Evolutionary conservation across 2,888 invertebrate species (phyloP), one percentile per base, ranked within the genome.

Genomic region (Ligdia adustata): DNA sequence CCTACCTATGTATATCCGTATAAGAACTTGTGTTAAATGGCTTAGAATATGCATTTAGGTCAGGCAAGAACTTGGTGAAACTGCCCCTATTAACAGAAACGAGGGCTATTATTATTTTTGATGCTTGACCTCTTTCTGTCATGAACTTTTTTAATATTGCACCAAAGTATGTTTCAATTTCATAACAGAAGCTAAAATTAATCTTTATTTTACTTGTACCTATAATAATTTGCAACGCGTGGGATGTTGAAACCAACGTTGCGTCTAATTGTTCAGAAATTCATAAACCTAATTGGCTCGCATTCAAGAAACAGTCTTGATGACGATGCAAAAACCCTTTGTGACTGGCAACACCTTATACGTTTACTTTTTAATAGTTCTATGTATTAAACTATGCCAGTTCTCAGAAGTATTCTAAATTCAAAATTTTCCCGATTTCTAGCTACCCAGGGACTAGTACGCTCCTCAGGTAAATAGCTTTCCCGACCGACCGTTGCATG

Each of bases 391-490:
- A 20, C 20, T n/a, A n/a, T n/a, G n/a, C n/a, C 20, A 3, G 20
- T 20, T 20, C 2, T 22, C 7, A 22, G 7, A n/a, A 4, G 14
- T 27, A 7, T 45, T 52, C 55, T 56, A 56, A 56, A 55, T 56
- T 59, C 54, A 41, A 59, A 48, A 56, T 56, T 57, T 55, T 48
- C 38, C 53, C 15, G 34, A 2, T 16, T 55, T 66, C 61, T 79
- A 85, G 82, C 68, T 75, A 72, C 58, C 79, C 75, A 37, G 82
- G 79, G 54, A 73, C 75, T 54, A 72, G 82, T 15, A 64, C 72
- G 42, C 60, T 81, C 52, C 66, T 73, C 63, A 82, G 80, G 81
- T 81, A 80, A 77, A 55, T 24, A 24, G 34, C 44, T 43, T 55
- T 24, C n/a, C n/a, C 4, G 38, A 46, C 35, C 39, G 31, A 48